These are phyloP conservation scores for Pyrrhia umbra DNA, from an alignment of 2,888 invertebrate genomes.

Conservation along the genomic window DNA sequence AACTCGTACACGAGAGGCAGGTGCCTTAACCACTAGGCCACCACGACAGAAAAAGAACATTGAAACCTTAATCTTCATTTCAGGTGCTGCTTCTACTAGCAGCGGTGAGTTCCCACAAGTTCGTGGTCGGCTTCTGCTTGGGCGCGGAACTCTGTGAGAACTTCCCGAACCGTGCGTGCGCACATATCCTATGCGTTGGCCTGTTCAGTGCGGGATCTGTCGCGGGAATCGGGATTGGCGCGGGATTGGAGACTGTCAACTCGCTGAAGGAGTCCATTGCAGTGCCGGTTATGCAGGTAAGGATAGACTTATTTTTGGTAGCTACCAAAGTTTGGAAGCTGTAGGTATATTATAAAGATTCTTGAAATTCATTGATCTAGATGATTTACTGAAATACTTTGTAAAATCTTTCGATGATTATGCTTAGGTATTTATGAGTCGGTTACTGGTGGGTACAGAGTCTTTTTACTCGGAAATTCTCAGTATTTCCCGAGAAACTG, in stretches of 20 bases:
- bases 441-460: too few relatives aligned
- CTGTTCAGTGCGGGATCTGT: constrained; percentile 93
- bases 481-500: too few relatives aligned
- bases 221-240: constrained; percentile 92
- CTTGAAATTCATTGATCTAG: too few relatives aligned
- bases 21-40: too few relatives aligned
- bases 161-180: constrained; percentile 76
- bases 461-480: too few relatives aligned
- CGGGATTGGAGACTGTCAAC: constrained; percentile 89
- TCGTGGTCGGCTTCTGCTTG: constrained; percentile 95
- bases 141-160: constrained; percentile 93
- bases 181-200: constrained; percentile 90
- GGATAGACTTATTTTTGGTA: background rate
- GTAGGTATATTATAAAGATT: too few relatives aligned
- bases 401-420: too few relatives aligned
- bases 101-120: constrained; percentile 94
- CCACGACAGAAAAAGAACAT: too few relatives aligned
- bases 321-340: too few relatives aligned
- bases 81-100: constrained; percentile 92
- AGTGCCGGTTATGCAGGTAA: constrained; percentile 92
- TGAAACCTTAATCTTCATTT: constrained; percentile 49
- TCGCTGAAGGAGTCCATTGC: constrained; percentile 83
- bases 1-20: too few relatives aligned
- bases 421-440: too few relatives aligned
- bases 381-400: too few relatives aligned